phyloP scores from a whole-genome alignment of 2,888 invertebrate genomes.

The Amiota mariae region DNA sequence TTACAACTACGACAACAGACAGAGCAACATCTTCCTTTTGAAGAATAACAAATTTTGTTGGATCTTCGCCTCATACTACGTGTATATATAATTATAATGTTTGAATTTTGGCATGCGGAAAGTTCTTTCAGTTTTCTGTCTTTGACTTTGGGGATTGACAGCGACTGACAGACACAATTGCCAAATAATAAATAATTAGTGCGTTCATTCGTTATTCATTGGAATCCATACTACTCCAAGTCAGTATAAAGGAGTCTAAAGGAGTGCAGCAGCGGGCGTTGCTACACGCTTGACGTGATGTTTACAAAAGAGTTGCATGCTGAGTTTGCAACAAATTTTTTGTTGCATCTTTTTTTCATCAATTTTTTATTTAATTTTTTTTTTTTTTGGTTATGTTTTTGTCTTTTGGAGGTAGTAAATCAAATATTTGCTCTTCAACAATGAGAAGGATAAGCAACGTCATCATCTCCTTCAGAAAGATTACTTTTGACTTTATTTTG shows the following conservation, averaged over 20 bases:
- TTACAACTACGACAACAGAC: not conserved
- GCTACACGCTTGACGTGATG: slow-evolving; percentile 61
- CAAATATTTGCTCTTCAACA: slow-evolving; percentile 58
- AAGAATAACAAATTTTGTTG: not conserved
- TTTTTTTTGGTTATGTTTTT: slow-evolving; percentile 50
- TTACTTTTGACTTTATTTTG: not conserved
- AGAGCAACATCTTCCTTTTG: not conserved
- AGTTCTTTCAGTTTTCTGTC: not conserved
- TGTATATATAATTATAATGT: slow-evolving; percentile 26
- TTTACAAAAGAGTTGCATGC: slow-evolving; percentile 43
- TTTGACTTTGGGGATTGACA: slow-evolving; percentile 19
- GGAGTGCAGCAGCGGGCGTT: slow-evolving; percentile 53
- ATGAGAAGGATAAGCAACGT: slow-evolving; percentile 3
- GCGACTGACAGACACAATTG: slow-evolving; percentile 69
- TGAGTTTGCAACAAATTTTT: slow-evolving; percentile 38
- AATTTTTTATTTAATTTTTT: not conserved
- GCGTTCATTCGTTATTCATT: slow-evolving; percentile 20
- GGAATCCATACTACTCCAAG: not conserved
- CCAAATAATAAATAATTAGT: slow-evolving; percentile 71
- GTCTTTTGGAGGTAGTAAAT: slow-evolving; percentile 62
- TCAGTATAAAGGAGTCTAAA: not conserved
- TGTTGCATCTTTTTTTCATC: not conserved
- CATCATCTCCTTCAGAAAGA: slow-evolving; percentile 6
- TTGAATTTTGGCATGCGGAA: slow-evolving; percentile 28
- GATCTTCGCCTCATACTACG: not conserved